Evolutionary conservation across 1,140 invertebrate species (phyloP), one percentile per base, ranked within the genome.

Genomic region (Monomorium pharaonis): DNA sequence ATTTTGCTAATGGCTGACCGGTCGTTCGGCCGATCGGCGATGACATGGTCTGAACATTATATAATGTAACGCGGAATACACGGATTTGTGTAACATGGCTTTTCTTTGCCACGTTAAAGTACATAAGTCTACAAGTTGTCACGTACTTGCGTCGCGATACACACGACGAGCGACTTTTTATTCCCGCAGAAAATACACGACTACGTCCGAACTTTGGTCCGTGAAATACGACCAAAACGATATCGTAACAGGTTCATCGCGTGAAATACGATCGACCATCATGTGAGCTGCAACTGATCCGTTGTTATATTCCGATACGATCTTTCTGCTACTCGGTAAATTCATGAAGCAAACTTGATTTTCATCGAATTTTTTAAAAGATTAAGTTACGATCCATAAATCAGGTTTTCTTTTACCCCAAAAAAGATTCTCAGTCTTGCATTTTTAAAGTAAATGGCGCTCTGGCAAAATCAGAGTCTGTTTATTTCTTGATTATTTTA

Each of bases 1-100:
- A 83, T 83, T 81, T 54, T 69, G 67, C 78, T 81, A 72, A 72
- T 72, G 33, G 27, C 7, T 37, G 67, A 33, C 37, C 51, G 24
- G 63, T 21, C 37, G n/a, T n/a, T n/a, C n/a, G 30, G 2, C 12
- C 30, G 30, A 3, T 7, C 30, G 21, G 33, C 77, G 65, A 54
- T 58, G 65, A 72, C 37, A 58, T 10, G 27, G 67, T 47, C 51
- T 30, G 60, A 67, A 3, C 67, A 2, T 77, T 72, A 74, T 12
- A 60, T 80, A 80, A 80, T 54, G 18, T 80, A 80, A 80, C 42
- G 18, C 21, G n/a, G 18, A 72, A 83, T 60, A 60, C 18, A 27
- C 12, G 27, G 33, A 47, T 72, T 83, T 58, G 77, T 83, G 67
- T 83, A 83, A 72, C 51, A 42, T 9, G 37, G 9, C 33, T 83